Evolutionary conservation across 2,888 invertebrate species (phyloP).

Genomic region (Luperina nickerlii): DNA sequence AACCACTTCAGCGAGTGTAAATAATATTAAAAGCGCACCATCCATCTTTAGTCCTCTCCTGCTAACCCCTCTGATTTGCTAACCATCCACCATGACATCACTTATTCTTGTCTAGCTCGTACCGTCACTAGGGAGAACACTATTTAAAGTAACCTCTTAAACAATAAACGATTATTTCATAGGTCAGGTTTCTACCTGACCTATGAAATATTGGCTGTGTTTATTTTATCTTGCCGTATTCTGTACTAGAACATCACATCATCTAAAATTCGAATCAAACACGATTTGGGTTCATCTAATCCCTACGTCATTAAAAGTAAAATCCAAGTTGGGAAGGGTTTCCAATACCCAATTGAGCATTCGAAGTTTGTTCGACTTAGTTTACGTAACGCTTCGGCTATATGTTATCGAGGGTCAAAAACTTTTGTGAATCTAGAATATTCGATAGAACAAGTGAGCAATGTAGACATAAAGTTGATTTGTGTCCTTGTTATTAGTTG

Average conservation of each 20-base stretch:
- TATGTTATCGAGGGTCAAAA: conserved; percentile 37
- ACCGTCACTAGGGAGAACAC: not conserved
- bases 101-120: not conserved
- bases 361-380: conserved; percentile 51
- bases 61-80: not conserved
- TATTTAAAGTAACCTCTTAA: not conserved
- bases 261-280: conserved; percentile 35
- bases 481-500: not conserved
- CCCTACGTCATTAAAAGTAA: conserved; percentile 63
- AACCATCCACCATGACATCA: not conserved
- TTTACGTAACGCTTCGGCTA: conserved; percentile 46
- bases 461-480: not conserved
- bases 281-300: conserved; percentile 40
- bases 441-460: conserved; percentile 19
- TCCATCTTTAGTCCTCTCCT: not conserved
- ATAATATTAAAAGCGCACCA: not conserved
- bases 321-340: conserved; percentile 55
- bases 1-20: not conserved
- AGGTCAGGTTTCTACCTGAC: not conserved
- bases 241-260: conserved; percentile 5
- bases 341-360: conserved; percentile 56
- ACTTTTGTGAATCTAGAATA: conserved; percentile 44
- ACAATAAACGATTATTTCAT: not conserved
- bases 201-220: not conserved
- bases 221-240: not conserved